phyloP scores from a whole-genome alignment of 2,797 vertebrate genomes.

The Sebastes alutus region DNA sequence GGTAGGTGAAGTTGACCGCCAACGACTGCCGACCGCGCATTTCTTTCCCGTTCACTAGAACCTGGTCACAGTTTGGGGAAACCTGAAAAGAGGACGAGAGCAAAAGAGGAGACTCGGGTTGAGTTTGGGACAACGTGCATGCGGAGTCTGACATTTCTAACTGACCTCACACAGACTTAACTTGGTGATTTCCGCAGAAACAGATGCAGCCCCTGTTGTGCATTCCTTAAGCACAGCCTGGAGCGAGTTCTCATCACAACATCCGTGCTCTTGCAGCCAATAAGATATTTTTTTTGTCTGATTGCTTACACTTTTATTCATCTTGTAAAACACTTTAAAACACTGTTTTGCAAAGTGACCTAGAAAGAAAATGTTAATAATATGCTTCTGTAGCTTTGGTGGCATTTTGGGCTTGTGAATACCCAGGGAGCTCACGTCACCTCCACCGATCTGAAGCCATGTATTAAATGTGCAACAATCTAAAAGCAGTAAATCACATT shows the following conservation, averaged over 20 bases:
- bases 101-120: background rate
- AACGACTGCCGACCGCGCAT: constrained; percentile 92
- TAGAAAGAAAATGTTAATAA: constrained; percentile 42
- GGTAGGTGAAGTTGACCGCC: constrained; percentile 92
- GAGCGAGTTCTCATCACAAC: constrained; percentile 2
- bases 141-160: background rate
- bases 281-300: constrained; percentile 19
- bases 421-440: background rate
- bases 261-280: constrained; percentile 1
- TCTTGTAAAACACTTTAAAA: constrained; percentile 18
- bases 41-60: constrained; percentile 95
- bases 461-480: background rate
- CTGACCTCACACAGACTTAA: background rate
- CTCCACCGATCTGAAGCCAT: background rate
- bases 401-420: constrained; percentile 22
- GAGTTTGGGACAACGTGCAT: background rate
- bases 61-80: constrained; percentile 87
- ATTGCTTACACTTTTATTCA: constrained; percentile 24
- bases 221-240: background rate
- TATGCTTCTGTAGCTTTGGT: constrained; percentile 16
- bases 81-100: constrained; percentile 77
- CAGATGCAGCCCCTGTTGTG: background rate
- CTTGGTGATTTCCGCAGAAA: background rate
- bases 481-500: background rate
- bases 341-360: constrained; percentile 15